phyloP scores from a whole-genome alignment of 2,888 invertebrate species.

The Vannuccia rotundouncinata region DNA sequence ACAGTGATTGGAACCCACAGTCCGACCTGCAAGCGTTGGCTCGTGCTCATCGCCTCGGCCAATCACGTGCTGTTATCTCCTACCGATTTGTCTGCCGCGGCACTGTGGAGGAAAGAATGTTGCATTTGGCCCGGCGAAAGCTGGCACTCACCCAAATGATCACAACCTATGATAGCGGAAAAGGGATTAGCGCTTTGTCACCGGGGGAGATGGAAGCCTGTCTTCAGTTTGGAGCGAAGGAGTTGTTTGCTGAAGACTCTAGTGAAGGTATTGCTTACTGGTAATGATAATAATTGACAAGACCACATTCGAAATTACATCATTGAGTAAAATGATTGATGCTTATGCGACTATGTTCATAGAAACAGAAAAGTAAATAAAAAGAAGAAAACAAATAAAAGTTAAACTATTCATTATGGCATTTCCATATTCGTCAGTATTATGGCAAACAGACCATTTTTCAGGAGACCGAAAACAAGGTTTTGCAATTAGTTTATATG shows the following conservation, averaged over 20 bases:
- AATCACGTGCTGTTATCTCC: slow-evolving; percentile 70
- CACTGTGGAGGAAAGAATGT: slow-evolving; percentile 95
- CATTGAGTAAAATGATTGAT: too few species aligned
- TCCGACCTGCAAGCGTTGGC: slow-evolving; percentile 98
- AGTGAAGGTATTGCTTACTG: too few species aligned
- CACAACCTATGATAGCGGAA: slow-evolving; percentile 58
- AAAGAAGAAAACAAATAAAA: too few species aligned
- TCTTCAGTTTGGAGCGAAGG: not conserved
- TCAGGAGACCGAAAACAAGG: too few species aligned
- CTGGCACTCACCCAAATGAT: slow-evolving; percentile 99
- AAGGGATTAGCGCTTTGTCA: not conserved
- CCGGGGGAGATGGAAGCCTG: not conserved
- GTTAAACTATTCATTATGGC: too few species aligned
- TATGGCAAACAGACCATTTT: too few species aligned
- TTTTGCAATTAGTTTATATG: too few species aligned
- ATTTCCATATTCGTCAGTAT: too few species aligned
- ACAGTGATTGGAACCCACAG: slow-evolving; percentile 99
- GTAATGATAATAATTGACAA: too few species aligned
- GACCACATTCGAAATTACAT: too few species aligned
- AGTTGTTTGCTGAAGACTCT: not conserved
- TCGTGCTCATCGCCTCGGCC: slow-evolving; percentile 96
- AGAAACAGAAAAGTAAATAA: too few species aligned
- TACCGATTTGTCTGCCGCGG: slow-evolving; percentile 97
- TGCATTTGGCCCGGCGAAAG: slow-evolving; percentile 94
- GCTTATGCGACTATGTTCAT: too few species aligned